These are phyloP conservation scores for Triplophysa tibetana DNA, from an alignment of 2,113 vertebrate genomes.

Conservation along the genomic window DNA sequence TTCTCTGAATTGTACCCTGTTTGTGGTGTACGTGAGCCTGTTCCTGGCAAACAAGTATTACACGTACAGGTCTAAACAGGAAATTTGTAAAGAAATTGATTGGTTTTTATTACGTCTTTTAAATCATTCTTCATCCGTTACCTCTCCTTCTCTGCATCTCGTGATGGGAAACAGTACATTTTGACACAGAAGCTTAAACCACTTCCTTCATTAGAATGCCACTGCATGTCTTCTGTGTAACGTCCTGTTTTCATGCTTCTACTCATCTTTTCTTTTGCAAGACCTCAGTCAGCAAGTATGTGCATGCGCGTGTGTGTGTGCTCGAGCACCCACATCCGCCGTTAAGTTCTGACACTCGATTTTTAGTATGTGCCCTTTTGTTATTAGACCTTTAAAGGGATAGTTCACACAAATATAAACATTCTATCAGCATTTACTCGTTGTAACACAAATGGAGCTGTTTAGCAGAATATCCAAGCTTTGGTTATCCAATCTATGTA, in stretches of 20 bases:
- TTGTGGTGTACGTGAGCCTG: neutral
- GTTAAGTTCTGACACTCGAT: neutral
- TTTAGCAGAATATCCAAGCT: no score
- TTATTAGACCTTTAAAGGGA: neutral
- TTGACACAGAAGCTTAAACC: conserved; percentile 57
- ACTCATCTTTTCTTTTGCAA: conserved; percentile 18
- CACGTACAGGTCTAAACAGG: neutral
- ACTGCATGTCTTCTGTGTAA: conserved; percentile 8
- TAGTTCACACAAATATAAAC: no score
- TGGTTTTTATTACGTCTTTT: conserved; percentile 19
- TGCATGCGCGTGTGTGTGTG: conserved; percentile 17
- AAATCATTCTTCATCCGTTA: neutral
- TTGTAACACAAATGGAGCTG: no score
- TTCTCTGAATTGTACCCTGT: neutral
- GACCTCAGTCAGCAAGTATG: conserved; percentile 44
- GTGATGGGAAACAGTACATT: conserved; percentile 54
- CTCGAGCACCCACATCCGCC: conserved; percentile 10
- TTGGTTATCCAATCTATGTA: no score
- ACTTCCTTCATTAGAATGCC: conserved; percentile 71
- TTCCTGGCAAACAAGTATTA: conserved; percentile 19
- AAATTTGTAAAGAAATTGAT: neutral
- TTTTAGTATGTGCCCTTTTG: neutral
- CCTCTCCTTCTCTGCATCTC: conserved; percentile 7
- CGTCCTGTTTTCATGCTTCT: conserved; percentile 54
- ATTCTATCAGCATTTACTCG: no score